phyloP scores from a whole-genome alignment of 1,140 invertebrate species.

The Gonatopus flavifemur region DNA sequence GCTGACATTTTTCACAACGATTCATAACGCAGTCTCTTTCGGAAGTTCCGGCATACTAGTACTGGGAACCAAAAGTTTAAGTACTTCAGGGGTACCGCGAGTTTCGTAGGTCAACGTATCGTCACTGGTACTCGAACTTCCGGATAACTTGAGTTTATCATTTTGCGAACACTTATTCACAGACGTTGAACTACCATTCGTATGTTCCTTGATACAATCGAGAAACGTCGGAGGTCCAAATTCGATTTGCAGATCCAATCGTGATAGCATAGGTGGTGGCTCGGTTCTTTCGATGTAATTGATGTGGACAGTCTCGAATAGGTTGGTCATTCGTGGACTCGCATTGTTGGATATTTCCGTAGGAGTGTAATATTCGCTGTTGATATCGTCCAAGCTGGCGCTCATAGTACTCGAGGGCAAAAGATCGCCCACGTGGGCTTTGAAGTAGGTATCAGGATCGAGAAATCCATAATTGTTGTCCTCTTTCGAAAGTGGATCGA shows the following conservation, averaged over 20 bases:
- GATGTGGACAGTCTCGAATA: slow-evolving; percentile 62
- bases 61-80: slow-evolving; percentile 52
- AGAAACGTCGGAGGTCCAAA: slow-evolving; percentile 34
- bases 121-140: slow-evolving; percentile 43
- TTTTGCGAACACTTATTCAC: slow-evolving; percentile 40
- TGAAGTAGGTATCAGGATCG: slow-evolving; percentile 59
- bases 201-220: slow-evolving; percentile 34
- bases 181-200: slow-evolving; percentile 46
- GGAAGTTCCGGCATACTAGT: slow-evolving; percentile 59
- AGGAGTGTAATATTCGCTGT: slow-evolving; percentile 79
- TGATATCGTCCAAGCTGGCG: slow-evolving; percentile 58
- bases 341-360: slow-evolving; percentile 64
- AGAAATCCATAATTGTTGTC: slow-evolving; percentile 63
- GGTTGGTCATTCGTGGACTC: slow-evolving; percentile 35
- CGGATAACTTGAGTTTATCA: slow-evolving; percentile 36
- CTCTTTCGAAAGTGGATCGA: slow-evolving; percentile 64
- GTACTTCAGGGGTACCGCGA: slow-evolving; percentile 33
- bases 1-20: too few species aligned
- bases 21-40: slow-evolving; percentile 33
- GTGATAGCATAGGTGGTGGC: slow-evolving; percentile 38
- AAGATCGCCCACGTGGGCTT: slow-evolving; percentile 41
- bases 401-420: slow-evolving; percentile 17
- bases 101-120: slow-evolving; percentile 48
- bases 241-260: not conserved
- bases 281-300: slow-evolving; percentile 61